Evolutionary conservation across 2,888 invertebrate species (phyloP).

Genomic region (Melikaiella ostensackeni): DNA sequence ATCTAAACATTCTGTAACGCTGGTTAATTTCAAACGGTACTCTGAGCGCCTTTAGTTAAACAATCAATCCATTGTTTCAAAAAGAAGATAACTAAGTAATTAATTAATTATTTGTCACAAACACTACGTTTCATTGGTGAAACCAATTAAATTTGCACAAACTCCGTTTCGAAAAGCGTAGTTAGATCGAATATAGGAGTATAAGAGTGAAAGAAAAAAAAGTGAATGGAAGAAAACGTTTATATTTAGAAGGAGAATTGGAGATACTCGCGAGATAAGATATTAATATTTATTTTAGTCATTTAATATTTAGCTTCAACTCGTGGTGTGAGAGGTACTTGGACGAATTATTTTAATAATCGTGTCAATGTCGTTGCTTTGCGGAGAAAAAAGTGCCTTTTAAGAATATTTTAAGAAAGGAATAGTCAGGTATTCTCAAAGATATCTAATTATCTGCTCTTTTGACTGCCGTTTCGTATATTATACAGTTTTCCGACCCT

Average conservation of each 20-base stretch:
- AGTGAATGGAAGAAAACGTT: constrained; percentile 23
- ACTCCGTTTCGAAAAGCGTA: background rate
- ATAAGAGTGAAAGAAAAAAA: constrained; percentile 4
- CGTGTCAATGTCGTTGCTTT: constrained; percentile 6
- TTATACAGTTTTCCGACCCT: constrained; percentile 27
- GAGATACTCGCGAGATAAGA: constrained; percentile 39
- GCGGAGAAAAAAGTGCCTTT: constrained; percentile 22
- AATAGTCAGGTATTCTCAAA: constrained; percentile 19
- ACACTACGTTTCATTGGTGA: background rate
- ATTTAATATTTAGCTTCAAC: constrained; percentile 27
- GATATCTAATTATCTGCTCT: constrained; percentile 6
- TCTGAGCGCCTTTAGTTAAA: background rate
- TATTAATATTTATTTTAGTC: constrained; percentile 41
- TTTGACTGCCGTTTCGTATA: constrained; percentile 32
- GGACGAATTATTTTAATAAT: constrained; percentile 30
- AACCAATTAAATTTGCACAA: constrained; percentile 10
- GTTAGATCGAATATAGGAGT: background rate
- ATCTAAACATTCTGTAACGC: constrained; percentile 56
- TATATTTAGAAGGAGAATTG: constrained; percentile 16
- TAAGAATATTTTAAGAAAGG: constrained; percentile 8
- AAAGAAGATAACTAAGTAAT: background rate
- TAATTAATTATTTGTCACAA: constrained; percentile 21
- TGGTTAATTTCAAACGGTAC: constrained; percentile 14
- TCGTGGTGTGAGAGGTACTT: constrained; percentile 34
- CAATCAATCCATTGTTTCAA: background rate